Conservation (phyloP, 2,113 vertebrate genomes). For the Myiozetetes cayanensis region DNA sequence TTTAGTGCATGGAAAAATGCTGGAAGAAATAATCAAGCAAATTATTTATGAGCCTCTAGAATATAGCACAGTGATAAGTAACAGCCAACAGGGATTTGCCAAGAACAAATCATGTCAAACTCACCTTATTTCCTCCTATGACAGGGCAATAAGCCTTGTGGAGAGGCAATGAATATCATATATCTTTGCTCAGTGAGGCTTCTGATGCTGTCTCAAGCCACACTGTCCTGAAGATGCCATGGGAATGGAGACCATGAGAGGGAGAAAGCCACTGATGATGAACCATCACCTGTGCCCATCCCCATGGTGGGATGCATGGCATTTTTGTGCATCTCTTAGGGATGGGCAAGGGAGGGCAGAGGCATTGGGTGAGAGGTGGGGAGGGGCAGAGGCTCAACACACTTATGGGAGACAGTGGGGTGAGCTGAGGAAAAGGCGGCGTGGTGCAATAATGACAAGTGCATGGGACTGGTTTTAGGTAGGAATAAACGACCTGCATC, state of each 20-base stretch:
- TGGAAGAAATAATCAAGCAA: slow-evolving; percentile 49
- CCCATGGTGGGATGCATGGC: accelerated
- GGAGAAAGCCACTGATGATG: not conserved
- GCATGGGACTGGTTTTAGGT: not conserved
- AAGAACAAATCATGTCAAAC: slow-evolving; percentile 61
- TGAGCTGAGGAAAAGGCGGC: not conserved
- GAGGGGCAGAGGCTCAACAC: not conserved
- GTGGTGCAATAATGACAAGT: not conserved
- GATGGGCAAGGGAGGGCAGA: not conserved
- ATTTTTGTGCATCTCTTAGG: not conserved
- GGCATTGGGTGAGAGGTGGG: not conserved
- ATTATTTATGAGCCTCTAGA: slow-evolving; percentile 59
- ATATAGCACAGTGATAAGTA: slow-evolving; percentile 47
- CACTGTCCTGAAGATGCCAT: not conserved
- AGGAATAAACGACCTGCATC: not conserved
- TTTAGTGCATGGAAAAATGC: slow-evolving; percentile 8
- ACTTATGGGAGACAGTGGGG: accelerated
- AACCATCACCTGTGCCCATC: not conserved
- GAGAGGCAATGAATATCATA: slow-evolving; percentile 50
- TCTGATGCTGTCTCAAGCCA: not conserved
- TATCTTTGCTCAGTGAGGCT: slow-evolving; percentile 5
- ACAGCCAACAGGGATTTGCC: slow-evolving; percentile 61
- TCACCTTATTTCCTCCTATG: slow-evolving; percentile 59
- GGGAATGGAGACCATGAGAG: not conserved
- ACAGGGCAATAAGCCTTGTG: slow-evolving; percentile 58